phyloP scores from a whole-genome alignment of 1,140 invertebrate genomes.

The Bombus vancouverensis region DNA sequence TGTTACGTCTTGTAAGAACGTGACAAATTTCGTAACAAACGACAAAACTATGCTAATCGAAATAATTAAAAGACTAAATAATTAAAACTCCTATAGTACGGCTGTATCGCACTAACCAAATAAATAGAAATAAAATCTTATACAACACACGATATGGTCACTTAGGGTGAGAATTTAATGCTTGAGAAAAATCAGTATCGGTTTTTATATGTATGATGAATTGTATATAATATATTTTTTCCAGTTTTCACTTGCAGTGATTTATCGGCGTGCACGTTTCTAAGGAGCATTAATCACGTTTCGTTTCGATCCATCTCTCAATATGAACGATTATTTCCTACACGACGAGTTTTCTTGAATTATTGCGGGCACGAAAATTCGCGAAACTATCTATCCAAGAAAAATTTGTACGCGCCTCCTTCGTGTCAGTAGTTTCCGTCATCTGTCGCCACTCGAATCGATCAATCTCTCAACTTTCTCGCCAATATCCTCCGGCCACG shows the following conservation, averaged over 20 bases:
- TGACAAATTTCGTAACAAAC: background rate
- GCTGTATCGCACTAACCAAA: no score
- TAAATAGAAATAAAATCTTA: no score
- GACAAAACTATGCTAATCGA: no score
- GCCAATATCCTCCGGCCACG: no score
- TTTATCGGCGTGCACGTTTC: background rate
- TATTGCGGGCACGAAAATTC: background rate
- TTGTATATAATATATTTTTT: background rate
- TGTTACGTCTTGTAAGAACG: background rate
- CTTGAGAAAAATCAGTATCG: no score
- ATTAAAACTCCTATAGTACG: no score
- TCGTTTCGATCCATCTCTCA: background rate
- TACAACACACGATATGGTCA: no score
- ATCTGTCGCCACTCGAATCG: constrained; percentile 18
- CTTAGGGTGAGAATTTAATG: no score
- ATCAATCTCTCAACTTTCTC: constrained; percentile 27
- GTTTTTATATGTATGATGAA: background rate
- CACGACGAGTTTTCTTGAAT: background rate
- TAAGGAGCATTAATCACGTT: background rate
- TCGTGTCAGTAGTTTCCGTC: constrained; percentile 3
- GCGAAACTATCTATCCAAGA: constrained; percentile 2
- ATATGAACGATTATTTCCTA: background rate
- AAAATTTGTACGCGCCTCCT: constrained; percentile 6
- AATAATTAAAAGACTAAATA: no score
- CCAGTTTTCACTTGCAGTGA: background rate